Conservation (phyloP, 2,113 vertebrate genomes). For the Toxotes jaculatrix region DNA sequence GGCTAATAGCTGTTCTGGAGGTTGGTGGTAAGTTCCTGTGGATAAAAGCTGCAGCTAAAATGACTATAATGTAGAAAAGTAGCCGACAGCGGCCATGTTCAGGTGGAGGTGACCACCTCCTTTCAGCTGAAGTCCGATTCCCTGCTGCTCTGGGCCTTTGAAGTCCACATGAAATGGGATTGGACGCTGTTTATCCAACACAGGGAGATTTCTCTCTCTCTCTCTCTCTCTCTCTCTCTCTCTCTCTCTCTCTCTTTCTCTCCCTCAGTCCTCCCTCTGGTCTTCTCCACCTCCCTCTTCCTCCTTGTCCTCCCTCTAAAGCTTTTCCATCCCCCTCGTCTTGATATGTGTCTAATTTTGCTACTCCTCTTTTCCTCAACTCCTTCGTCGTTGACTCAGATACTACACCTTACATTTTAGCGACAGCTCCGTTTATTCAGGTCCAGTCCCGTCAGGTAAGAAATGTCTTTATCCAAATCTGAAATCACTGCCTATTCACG, state of each 20-base stretch:
- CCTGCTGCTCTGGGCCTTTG: slow-evolving; percentile 33
- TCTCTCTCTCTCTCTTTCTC: neutral
- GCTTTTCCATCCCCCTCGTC: neutral
- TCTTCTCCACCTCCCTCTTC: neutral
- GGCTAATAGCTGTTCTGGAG: slow-evolving; percentile 21
- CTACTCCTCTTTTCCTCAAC: neutral
- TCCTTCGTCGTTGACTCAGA: neutral
- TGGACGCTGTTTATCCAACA: slow-evolving; percentile 19
- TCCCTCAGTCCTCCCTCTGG: neutral
- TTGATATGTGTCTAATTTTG: neutral
- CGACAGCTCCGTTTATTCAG: neutral
- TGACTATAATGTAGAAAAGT: slow-evolving; percentile 35
- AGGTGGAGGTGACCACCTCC: slow-evolving; percentile 27
- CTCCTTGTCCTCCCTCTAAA: neutral
- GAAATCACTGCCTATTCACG: no score
- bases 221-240: neutral
- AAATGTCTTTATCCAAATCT: no score
- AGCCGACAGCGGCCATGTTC: slow-evolving; percentile 9
- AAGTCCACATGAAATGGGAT: slow-evolving; percentile 49
- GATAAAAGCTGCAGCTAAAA: slow-evolving; percentile 58
- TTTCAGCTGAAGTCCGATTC: slow-evolving; percentile 21
- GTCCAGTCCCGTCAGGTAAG: no score
- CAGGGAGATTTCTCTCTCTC: slow-evolving; percentile 7
- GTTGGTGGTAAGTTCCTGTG: slow-evolving; percentile 27
- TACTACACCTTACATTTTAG: neutral